phyloP scores from a whole-genome alignment of 2,113 vertebrate species.

The Myotis lucifugus region DNA sequence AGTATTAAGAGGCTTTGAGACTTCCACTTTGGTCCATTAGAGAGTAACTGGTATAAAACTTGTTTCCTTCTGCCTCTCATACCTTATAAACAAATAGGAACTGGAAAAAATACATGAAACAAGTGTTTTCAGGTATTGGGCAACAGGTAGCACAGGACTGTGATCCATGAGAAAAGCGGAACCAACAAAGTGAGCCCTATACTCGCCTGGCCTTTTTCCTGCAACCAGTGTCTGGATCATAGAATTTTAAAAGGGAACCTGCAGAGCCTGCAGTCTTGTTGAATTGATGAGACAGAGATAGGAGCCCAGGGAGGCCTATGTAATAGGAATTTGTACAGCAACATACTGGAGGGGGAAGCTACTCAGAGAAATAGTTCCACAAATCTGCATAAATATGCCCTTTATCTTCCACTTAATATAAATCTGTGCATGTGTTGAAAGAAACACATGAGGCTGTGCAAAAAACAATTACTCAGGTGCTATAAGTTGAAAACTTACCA shows the following conservation, averaged over 20 bases:
- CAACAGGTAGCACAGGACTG: background rate
- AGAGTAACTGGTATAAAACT: conserved; percentile 27
- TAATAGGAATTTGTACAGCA: conserved; percentile 20
- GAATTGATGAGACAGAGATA: conserved; percentile 37
- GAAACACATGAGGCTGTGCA: background rate
- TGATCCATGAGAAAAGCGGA: conserved; percentile 24
- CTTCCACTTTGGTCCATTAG: conserved; percentile 31
- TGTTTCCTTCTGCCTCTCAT: background rate
- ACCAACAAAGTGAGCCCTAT: background rate
- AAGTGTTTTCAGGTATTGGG: background rate
- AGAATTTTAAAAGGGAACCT: conserved; percentile 17
- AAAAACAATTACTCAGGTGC: background rate
- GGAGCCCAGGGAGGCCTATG: background rate
- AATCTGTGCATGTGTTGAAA: background rate
- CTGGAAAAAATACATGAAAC: background rate
- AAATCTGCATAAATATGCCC: background rate
- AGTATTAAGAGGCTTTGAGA: conserved; percentile 38
- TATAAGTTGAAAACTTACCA: background rate
- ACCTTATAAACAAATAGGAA: background rate
- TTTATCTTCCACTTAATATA: conserved; percentile 24
- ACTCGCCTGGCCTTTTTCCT: background rate
- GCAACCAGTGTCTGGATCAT: background rate
- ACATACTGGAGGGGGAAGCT: background rate
- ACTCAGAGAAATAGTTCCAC: background rate
- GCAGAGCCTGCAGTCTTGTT: conserved; percentile 26